Percentiles rank a stretch among this genome's conserved stretches.
Conservation (phyloP, 2,888 invertebrate species). For the Troglohyphantes excavatus region DNA sequence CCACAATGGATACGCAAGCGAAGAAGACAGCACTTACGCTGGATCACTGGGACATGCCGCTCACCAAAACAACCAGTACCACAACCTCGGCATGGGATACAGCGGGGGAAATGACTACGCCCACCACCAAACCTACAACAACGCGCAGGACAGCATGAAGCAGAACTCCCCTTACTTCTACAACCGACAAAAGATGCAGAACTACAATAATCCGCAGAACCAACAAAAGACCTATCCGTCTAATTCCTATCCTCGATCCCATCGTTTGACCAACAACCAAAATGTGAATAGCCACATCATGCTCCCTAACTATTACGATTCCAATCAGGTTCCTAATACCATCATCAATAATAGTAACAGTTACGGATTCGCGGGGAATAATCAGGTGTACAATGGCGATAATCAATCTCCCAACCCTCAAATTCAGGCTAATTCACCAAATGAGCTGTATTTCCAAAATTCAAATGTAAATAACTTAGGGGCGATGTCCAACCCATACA, state of each 20-base stretch:
- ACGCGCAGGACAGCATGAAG: slow-evolving; percentile 33
- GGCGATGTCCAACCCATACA: background rate
- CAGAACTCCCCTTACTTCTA: slow-evolving; percentile 31
- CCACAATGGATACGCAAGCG: slow-evolving; percentile 18
- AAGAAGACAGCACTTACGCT: slow-evolving; percentile 3
- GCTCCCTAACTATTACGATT: background rate
- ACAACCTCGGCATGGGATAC: slow-evolving; percentile 9
- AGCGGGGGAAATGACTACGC: slow-evolving; percentile 17
- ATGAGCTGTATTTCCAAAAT: slow-evolving; percentile 41
- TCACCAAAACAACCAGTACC: background rate
- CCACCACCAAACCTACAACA: slow-evolving; percentile 21
- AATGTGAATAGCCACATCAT: background rate
- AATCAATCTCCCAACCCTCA: background rate
- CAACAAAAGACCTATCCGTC: slow-evolving; percentile 33
- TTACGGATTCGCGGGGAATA: background rate
- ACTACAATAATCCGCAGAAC: background rate
- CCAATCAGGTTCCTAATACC: background rate
- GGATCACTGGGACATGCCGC: background rate
- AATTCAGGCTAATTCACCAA: background rate
- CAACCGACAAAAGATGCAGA: slow-evolving; percentile 29
- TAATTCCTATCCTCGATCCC: slow-evolving; percentile 52
- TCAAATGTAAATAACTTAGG: background rate
- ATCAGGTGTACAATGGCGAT: background rate
- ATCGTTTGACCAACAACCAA: slow-evolving; percentile 30
- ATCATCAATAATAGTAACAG: background rate